These are phyloP conservation scores for Ophion obscuratus DNA, from an alignment of 2,888 invertebrate species.

Conservation along the genomic window DNA sequence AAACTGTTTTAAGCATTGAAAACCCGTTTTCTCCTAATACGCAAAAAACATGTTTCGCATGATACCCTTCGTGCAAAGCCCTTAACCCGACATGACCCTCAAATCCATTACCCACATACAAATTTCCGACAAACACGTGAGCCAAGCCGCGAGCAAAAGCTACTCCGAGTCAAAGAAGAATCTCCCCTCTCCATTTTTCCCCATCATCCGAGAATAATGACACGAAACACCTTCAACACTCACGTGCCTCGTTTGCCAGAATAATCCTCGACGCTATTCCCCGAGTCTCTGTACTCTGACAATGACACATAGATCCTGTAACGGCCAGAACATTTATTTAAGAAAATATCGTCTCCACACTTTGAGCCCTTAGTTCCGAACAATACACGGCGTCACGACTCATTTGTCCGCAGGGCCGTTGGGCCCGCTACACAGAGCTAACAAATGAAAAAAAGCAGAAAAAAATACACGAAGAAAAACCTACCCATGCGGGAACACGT, in stretches of 20 bases:
- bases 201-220: no score
- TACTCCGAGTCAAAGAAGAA: no score
- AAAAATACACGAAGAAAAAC: conserved; percentile 19
- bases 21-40: no score
- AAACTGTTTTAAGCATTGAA: no score
- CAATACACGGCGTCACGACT: conserved; percentile 48
- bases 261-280: conserved; percentile 4
- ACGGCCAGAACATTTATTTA: conserved; percentile 36
- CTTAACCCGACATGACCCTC: no score
- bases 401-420: conserved; percentile 54
- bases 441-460: conserved; percentile 16
- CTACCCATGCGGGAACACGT: conserved; percentile 26
- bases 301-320: conserved; percentile 40
- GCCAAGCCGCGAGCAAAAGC: no score
- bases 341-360: conserved; percentile 7
- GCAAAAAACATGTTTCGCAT: no score
- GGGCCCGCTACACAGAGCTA: neutral
- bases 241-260: neutral
- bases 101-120: no score
- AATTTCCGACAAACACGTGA: no score
- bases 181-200: no score
- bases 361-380: conserved; percentile 15
- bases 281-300: conserved; percentile 18
- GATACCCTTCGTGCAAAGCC: no score
- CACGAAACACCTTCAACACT: neutral